Conservation (phyloP, 2,888 invertebrate species). For the Sesia apiformis region DNA sequence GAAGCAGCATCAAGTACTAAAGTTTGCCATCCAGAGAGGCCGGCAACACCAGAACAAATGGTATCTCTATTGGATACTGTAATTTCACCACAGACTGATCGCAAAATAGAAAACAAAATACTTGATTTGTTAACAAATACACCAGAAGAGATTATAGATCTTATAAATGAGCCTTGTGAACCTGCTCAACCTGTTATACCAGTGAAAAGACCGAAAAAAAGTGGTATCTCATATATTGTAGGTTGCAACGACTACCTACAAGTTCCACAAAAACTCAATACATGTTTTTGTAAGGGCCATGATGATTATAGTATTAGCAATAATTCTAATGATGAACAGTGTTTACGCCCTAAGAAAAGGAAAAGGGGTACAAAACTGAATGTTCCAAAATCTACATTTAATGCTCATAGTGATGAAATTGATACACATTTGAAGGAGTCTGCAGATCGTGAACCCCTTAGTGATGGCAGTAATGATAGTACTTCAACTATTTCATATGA, state of each 20-base stretch:
- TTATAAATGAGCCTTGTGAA: constrained; percentile 6
- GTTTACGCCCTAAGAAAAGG: constrained; percentile 10
- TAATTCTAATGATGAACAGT: constrained; percentile 7
- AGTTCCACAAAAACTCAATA: constrained; percentile 12
- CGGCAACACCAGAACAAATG: not conserved
- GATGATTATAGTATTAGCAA: constrained; percentile 19
- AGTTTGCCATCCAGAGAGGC: not conserved
- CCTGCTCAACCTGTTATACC: constrained; percentile 18
- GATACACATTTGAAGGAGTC: constrained; percentile 10
- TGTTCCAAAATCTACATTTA: constrained; percentile 27
- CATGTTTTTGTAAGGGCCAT: constrained; percentile 18
- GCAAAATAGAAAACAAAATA: constrained; percentile 5
- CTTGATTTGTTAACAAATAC: constrained; percentile 12
- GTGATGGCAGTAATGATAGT: constrained; percentile 22
- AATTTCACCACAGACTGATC: not conserved
- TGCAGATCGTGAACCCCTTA: constrained; percentile 3
- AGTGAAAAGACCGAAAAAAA: constrained; percentile 21
- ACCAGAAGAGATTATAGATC: constrained; percentile 3
- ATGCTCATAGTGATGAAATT: constrained; percentile 24
- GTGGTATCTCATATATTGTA: constrained; percentile 24
- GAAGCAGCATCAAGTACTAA: constrained; percentile 2
- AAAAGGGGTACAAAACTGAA: constrained; percentile 13
- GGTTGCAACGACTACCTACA: constrained; percentile 23
- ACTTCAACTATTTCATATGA: constrained; percentile 16
- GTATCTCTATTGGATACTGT: not conserved